These are phyloP conservation scores for Psilopsiagon aurifrons DNA, from an alignment of 2,113 vertebrate species.

Conservation along the genomic window DNA sequence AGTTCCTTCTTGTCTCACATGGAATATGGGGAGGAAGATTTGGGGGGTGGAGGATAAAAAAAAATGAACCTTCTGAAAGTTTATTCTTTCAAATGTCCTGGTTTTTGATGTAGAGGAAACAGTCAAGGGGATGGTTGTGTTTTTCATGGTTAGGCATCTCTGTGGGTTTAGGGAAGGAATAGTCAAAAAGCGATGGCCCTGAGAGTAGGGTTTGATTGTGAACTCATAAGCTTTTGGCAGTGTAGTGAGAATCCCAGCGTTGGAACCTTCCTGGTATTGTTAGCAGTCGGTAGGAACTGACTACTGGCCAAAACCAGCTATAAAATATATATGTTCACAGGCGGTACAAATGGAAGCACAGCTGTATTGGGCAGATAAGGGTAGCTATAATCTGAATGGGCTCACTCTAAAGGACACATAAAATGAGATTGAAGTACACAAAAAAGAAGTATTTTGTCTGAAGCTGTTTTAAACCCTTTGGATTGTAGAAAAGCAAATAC, in stretches of 20 bases:
- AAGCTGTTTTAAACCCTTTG: neutral
- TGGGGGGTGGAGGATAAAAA: neutral
- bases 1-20: neutral
- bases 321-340: neutral
- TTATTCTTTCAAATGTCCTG: neutral
- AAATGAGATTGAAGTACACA: neutral
- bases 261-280: neutral
- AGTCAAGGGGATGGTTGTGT: neutral
- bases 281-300: neutral
- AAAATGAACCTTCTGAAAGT: neutral
- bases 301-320: neutral
- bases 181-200: neutral
- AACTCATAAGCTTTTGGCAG: neutral
- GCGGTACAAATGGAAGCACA: neutral
- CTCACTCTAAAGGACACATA: neutral
- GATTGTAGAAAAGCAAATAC: neutral
- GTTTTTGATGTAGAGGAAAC: neutral
- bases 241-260: neutral
- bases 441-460: neutral
- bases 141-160: neutral
- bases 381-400: conserved; percentile 27
- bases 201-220: neutral
- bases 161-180: neutral
- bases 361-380: neutral
- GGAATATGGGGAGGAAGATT: neutral